phyloP scores from a whole-genome alignment of 2,113 vertebrate genomes.

The Gambusia holbrooki region DNA sequence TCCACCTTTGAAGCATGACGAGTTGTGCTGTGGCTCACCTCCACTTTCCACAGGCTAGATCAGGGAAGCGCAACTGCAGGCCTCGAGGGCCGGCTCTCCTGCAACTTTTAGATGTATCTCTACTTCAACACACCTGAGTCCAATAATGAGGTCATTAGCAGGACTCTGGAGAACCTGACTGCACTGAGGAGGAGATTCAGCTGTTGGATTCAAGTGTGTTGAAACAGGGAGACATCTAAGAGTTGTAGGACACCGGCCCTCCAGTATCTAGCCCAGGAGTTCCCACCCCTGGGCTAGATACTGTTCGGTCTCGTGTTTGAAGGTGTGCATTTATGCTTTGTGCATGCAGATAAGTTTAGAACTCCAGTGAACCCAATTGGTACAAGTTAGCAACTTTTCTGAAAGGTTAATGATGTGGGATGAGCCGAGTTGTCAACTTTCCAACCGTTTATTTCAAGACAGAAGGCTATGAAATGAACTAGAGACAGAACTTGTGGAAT shows the following conservation, averaged over 20 bases:
- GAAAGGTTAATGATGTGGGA: not conserved
- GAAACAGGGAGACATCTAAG: too few species aligned
- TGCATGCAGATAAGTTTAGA: not conserved
- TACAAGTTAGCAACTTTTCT: not conserved
- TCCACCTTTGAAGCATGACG: not conserved
- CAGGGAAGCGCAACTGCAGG: too few species aligned
- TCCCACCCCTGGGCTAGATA: not conserved
- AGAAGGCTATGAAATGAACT: not conserved
- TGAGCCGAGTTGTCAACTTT: not conserved
- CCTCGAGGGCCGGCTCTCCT: too few species aligned
- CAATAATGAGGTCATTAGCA: too few species aligned
- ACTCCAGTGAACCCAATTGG: slow-evolving; percentile 16
- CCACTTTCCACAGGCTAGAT: not conserved
- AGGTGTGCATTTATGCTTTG: not conserved
- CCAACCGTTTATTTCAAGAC: slow-evolving; percentile 5
- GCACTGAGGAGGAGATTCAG: too few species aligned
- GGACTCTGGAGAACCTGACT: too few species aligned
- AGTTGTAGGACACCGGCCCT: too few species aligned
- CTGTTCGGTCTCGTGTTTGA: not conserved
- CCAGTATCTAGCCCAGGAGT: too few species aligned
- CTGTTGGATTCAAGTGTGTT: too few species aligned
- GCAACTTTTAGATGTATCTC: too few species aligned
- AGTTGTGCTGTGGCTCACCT: slow-evolving; percentile 19
- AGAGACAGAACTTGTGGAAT: not conserved
- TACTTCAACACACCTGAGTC: too few species aligned